A percentile compares a stretch with the other conserved stretches of the same genome.
Evolutionary conservation across 2,888 invertebrate genomes (phyloP).

Genomic region (Heliconius erato): DNA sequence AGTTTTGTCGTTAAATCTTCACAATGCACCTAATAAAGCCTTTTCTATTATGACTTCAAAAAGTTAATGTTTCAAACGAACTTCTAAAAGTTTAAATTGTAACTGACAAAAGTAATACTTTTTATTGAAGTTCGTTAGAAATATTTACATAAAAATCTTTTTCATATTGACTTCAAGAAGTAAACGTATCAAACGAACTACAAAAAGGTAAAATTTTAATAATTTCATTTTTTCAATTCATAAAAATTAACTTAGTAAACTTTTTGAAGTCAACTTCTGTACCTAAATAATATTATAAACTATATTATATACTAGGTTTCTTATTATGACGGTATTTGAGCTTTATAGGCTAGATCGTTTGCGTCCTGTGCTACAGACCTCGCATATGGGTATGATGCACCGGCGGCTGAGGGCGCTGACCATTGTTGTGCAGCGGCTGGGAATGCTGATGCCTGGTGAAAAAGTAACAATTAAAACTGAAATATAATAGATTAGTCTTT

Average conservation of each 20-base stretch:
- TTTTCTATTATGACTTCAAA: neutral
- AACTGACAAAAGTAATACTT: neutral
- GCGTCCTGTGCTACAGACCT: conserved; percentile 84
- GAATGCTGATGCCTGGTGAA: conserved; percentile 40
- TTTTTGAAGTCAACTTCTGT: neutral
- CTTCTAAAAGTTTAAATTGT: neutral
- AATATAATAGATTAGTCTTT: neutral
- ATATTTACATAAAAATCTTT: neutral
- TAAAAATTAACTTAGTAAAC: neutral
- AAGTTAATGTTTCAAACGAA: neutral
- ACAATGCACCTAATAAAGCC: neutral
- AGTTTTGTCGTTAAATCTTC: conserved; percentile 10
- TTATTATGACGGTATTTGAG: conserved; percentile 83
- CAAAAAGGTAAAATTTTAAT: neutral
- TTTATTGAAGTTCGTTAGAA: too few relatives aligned
- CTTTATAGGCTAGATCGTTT: conserved; percentile 90
- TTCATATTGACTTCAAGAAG: neutral
- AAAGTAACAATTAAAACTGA: neutral
- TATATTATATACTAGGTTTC: conserved; percentile 5
- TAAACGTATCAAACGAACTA: neutral
- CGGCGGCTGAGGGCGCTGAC: conserved; percentile 77
- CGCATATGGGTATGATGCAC: conserved; percentile 78
- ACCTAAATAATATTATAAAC: conserved; percentile 2
- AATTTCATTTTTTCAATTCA: too few relatives aligned
- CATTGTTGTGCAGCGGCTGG: conserved; percentile 72